Percentiles rank a stretch among this genome's conserved stretches.
Evolutionary conservation across 2,113 vertebrate species (phyloP).

Genomic region (Hylia prasina): DNA sequence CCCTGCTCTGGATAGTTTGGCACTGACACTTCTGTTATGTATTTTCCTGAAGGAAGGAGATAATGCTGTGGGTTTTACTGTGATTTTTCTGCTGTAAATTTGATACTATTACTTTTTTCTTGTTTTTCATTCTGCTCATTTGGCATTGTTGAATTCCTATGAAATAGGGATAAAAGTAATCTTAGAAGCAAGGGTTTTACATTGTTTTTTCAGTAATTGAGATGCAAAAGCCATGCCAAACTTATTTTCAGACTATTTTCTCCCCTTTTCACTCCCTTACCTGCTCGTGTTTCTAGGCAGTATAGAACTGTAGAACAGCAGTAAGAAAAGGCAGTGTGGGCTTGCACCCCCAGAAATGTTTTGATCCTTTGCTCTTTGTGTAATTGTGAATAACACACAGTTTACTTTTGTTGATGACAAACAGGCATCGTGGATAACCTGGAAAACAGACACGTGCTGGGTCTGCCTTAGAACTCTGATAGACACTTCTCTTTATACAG

Average conservation of each 20-base stretch:
- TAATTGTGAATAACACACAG: not conserved
- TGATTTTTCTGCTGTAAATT: not conserved
- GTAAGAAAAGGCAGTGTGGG: not conserved
- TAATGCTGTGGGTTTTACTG: not conserved
- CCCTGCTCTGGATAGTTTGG: not conserved
- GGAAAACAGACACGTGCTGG: not conserved
- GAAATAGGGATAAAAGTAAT: not conserved
- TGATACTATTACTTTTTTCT: not conserved
- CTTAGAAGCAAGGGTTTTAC: not conserved
- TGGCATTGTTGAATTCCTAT: not conserved
- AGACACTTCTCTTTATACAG: not conserved
- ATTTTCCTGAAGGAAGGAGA: not conserved
- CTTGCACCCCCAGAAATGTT: not conserved
- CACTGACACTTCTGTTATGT: not conserved
- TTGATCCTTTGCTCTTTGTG: not conserved
- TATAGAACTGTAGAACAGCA: not conserved
- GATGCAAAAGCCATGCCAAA: not conserved
- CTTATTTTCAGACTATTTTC: not conserved
- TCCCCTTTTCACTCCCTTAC: not conserved
- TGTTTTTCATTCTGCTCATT: not conserved
- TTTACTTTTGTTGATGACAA: not conserved
- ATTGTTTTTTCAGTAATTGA: not conserved
- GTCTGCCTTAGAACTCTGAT: not conserved
- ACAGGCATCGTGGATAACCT: fast-evolving
- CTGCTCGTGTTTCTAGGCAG: not conserved